Evolutionary conservation across 2,113 vertebrate genomes (phyloP).

Genomic region (Pelecanus crispus): DNA sequence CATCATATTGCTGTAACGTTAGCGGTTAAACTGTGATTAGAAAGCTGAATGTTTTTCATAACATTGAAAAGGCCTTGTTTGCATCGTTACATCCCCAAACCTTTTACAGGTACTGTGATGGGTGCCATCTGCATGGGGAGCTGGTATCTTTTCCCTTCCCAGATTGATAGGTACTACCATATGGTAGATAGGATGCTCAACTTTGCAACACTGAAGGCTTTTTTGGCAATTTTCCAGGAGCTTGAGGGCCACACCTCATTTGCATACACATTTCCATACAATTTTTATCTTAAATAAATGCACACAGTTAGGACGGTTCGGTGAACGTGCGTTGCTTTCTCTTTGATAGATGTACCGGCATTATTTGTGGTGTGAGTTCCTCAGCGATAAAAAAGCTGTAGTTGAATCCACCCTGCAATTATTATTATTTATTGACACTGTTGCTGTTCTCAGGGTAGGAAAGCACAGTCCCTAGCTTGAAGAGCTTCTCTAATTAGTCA

Average conservation of each 20-base stretch:
- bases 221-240: conserved; percentile 33
- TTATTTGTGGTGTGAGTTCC: conserved; percentile 1
- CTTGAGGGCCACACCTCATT: conserved; percentile 50
- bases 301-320: neutral
- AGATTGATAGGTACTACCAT: conserved; percentile 39
- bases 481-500: neutral
- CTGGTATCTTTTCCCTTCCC: neutral
- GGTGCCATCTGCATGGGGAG: conserved; percentile 17
- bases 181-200: conserved; percentile 45
- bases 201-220: conserved; percentile 39
- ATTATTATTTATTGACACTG: conserved; percentile 16
- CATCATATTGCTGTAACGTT: no score
- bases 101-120: conserved; percentile 5
- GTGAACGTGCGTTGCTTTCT: neutral
- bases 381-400: neutral
- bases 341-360: neutral
- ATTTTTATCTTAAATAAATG: conserved; percentile 39
- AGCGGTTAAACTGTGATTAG: neutral
- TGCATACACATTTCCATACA: conserved; percentile 49
- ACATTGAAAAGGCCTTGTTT: rapidly evolving
- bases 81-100: neutral
- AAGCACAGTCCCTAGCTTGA: neutral
- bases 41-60: neutral
- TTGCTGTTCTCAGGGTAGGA: neutral
- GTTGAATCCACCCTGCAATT: neutral